Evolutionary conservation across 2,113 vertebrate species (phyloP), one percentile per base, ranked within the genome.

Genomic region (Tenebrosternarchus preto): DNA sequence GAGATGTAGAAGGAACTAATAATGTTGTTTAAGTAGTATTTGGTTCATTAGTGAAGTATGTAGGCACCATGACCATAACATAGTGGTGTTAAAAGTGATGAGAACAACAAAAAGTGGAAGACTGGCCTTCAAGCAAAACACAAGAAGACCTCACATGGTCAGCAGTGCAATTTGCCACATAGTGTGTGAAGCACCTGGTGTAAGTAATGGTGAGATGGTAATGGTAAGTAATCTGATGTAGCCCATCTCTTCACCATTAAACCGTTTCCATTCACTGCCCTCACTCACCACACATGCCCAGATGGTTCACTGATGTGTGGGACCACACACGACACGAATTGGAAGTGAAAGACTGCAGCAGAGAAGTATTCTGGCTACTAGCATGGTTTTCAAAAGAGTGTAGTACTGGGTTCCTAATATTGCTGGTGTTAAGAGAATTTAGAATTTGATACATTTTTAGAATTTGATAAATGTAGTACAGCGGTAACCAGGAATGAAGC

Each of bases 161-260:
- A 31, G 36, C 9, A 1, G 29, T 59, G 61, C 20, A n/a, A n/a
- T n/a, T n/a, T n/a, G n/a, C 4, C 27, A 59, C 27, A 46, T 31
- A 81, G 43, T 59, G 66, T 39, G 74, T 66, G 72, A 66, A 73
- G 59, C 69, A 72, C 29, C 76, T 36, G 75, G 59, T 72, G 69
- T 24, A 55, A 46, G 80, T 72, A 72, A 61, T 46, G 43, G 5
- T 31, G 56, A 71, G 64, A n/a, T n/a, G n/a, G n/a, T n/a, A n/a
- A n/a, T n/a, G n/a, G 66, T 83, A 76, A 70, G 50, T n/a, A n/a
- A 64, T 60, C 50, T 33, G 72, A 60, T 68, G 79, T 75, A 83
- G 46, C 56, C 68, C 72, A 66, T 33, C 60, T 72, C 63, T 43
- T 80, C 56, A 79, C 71, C 82, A 68, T 46, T 67, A 75, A 69